Percentiles rank a stretch among this genome's conserved stretches.
Evolutionary conservation across 2,113 vertebrate species (phyloP).

Genomic region (Rhizomys pruinosus): DNA sequence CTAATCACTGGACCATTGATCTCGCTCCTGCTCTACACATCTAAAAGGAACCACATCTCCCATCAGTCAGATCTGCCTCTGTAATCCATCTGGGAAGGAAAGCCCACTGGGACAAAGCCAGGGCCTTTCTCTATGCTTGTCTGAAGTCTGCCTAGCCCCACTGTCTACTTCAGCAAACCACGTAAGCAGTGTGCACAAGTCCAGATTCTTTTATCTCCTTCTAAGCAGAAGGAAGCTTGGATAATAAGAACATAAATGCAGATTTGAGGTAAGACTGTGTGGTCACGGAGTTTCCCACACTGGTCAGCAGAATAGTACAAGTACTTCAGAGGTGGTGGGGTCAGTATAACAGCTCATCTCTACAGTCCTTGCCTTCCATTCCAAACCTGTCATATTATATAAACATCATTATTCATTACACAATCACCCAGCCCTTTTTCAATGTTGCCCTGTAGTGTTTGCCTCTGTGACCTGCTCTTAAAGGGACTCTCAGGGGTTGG

Average conservation of each 20-base stretch:
- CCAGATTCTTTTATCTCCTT: constrained; percentile 16
- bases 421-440: constrained; percentile 30
- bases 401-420: constrained; percentile 68
- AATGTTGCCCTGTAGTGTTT: constrained; percentile 49
- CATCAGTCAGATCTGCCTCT: background rate
- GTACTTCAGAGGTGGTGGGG: constrained; percentile 34
- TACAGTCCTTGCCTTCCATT: constrained; percentile 38
- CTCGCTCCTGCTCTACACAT: no score
- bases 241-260: constrained; percentile 67
- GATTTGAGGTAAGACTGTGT: constrained; percentile 17
- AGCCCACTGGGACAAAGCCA: background rate
- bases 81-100: background rate
- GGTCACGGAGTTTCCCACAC: constrained; percentile 29
- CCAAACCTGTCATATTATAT: constrained; percentile 58
- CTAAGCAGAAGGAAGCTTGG: constrained; percentile 52
- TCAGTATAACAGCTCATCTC: constrained; percentile 68
- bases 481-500: constrained; percentile 68
- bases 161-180: background rate
- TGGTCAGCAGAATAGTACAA: constrained; percentile 58
- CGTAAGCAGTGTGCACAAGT: background rate
- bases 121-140: background rate
- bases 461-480: constrained; percentile 72
- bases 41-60: background rate
- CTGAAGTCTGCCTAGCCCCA: background rate
- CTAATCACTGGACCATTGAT: no score